These are phyloP conservation scores for Catocala nupta DNA, from an alignment of 2,888 invertebrate genomes.

Conservation along the genomic window DNA sequence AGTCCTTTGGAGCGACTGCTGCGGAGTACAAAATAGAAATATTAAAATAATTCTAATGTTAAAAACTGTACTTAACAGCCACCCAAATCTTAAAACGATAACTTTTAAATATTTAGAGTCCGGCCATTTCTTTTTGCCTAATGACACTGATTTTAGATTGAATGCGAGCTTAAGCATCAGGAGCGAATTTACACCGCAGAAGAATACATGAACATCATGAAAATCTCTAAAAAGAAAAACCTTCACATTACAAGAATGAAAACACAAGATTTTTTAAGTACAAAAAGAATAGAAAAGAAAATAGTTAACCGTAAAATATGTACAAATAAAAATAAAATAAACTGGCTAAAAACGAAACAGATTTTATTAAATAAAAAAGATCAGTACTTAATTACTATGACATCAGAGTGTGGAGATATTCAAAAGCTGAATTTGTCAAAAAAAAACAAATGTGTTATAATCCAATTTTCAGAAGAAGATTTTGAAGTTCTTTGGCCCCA, in stretches of 20 bases:
- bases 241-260: constrained; percentile 21
- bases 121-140: constrained; percentile 17
- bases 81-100: constrained; percentile 15
- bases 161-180: constrained; percentile 21
- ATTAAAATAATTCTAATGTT: constrained; percentile 25
- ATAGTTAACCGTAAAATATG: constrained; percentile 22
- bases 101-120: constrained; percentile 11
- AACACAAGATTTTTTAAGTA: constrained; percentile 21
- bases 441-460: constrained; percentile 15
- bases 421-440: constrained; percentile 20
- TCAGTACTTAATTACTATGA: constrained; percentile 19
- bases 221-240: constrained; percentile 25
- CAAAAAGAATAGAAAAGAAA: constrained; percentile 7
- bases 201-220: constrained; percentile 26
- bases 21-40: constrained; percentile 25
- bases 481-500: constrained; percentile 21
- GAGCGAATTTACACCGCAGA: constrained; percentile 24
- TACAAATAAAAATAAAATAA: constrained; percentile 19
- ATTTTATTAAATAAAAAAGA: constrained; percentile 15
- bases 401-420: constrained; percentile 17
- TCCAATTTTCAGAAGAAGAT: constrained; percentile 22
- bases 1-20: constrained; percentile 25
- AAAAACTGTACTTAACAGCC: constrained; percentile 20
- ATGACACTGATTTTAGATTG: constrained; percentile 28
- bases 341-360: constrained; percentile 20